Base-by-base conservation (phyloP, 2,888 invertebrate species). In the Urechis unicinctus region DNA sequence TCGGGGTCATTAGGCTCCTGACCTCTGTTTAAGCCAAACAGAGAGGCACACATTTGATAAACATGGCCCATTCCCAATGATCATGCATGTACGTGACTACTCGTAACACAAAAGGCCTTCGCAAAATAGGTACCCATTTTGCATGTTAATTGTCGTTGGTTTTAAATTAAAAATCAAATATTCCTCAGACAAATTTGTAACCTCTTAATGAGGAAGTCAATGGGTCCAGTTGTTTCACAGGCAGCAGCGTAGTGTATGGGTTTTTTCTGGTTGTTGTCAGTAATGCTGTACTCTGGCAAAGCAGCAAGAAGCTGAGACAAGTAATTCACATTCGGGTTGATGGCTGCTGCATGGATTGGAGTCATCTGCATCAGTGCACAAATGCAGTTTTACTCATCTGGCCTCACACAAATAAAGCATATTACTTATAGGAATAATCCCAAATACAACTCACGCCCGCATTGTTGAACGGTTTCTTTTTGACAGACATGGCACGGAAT, bases 241-340 rank as follows among this genome's bases (percentile, higher is more conserved):
- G 77, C 81, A 4, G 82, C 79, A 13, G 82, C 82, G 68, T 81
- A 83, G 66, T 83, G 83, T 48, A 81, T 76, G 0, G 80, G 79
- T 45, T 74, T 65, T 62, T 81, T 73, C 31, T 76, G 72, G 41
- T 74, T 68, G 43, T 68, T 67, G 67, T 83, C 82, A 4, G 74
- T 68, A 30, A 81, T 61, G 62, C 78, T 77, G 58, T 77, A 75
- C 52, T 81, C 80, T 1, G 81, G 80, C 54, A 78, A 75, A 25
- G 78, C 69, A 1, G 68, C 61, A 31, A 81, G 60, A 53, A 83
- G 68, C 2, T 77, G 68, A 1, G 70, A 68, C 49, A 81, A 63
- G 62, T 80, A 79, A 46, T 76, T 74, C 1, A 75, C 69, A 64
- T 81, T 80, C 2, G 82, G 81, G 64, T 82, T 82, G 60, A 82